Evolutionary conservation across 2,113 vertebrate species (phyloP).

Genomic region (Peromyscus californicus): DNA sequence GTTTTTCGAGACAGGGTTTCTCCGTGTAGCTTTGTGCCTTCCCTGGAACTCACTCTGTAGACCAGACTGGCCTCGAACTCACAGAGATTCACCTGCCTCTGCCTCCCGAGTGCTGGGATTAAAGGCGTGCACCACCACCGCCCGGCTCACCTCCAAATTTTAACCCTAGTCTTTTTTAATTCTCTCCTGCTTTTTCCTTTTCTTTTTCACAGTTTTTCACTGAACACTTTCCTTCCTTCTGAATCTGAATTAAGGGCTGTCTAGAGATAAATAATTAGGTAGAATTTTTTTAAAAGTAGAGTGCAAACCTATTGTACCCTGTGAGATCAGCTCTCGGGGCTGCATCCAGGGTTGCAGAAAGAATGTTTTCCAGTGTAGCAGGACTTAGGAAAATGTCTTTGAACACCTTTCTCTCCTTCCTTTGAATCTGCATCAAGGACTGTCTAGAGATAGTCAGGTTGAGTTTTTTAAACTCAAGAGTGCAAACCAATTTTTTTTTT

Average conservation of each 20-base stretch:
- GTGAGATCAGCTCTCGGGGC: too few relatives aligned
- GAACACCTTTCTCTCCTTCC: neutral
- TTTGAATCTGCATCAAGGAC: neutral
- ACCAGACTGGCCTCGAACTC: too few relatives aligned
- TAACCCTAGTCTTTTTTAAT: neutral
- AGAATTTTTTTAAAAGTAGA: neutral
- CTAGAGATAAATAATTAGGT: constrained; percentile 16
- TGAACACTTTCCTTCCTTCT: neutral
- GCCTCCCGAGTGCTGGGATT: too few relatives aligned
- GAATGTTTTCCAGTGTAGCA: too few relatives aligned
- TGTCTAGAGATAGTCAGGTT: neutral
- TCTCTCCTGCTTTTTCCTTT: neutral
- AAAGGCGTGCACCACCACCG: too few relatives aligned
- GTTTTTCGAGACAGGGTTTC: too few relatives aligned
- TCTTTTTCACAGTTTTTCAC: neutral
- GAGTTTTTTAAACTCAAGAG: neutral
- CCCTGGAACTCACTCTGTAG: too few relatives aligned
- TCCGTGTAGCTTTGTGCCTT: too few relatives aligned
- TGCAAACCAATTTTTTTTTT: constrained; percentile 56
- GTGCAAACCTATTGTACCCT: neutral
- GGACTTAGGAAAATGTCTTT: neutral
- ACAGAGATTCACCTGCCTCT: too few relatives aligned
- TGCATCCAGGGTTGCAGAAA: too few relatives aligned
- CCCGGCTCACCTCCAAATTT: neutral
- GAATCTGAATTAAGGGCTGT: neutral